A percentile compares a stretch with the other conserved stretches of the same genome.
These are phyloP conservation scores for Siniperca chuatsi DNA, from an alignment of 2,113 vertebrate species.

Conservation along the genomic window DNA sequence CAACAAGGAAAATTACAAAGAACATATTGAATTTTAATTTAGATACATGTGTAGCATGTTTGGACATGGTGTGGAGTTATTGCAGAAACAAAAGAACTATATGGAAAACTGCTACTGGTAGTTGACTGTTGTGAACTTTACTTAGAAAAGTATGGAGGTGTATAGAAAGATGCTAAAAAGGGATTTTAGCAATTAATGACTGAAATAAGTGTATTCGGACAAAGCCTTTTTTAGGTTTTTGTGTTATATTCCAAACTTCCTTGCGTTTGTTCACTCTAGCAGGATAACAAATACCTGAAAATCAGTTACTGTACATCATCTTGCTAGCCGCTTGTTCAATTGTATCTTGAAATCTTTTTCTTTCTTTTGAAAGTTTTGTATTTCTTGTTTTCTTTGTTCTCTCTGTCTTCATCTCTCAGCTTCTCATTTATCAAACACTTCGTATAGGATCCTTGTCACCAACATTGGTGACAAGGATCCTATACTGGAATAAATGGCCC, in stretches of 20 bases:
- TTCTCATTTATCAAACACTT: slow-evolving; percentile 58
- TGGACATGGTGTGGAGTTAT: neutral
- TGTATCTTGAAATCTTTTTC: neutral
- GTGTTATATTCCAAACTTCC: neutral
- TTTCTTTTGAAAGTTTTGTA: neutral
- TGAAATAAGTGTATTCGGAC: neutral
- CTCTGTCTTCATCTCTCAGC: slow-evolving; percentile 39
- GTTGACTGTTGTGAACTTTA: neutral
- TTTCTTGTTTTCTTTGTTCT: slow-evolving; percentile 7
- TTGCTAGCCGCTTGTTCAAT: neutral
- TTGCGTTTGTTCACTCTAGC: neutral
- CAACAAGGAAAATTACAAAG: no score
- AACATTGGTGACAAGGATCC: slow-evolving; percentile 54
- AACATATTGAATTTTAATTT: neutral
- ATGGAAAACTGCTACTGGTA: neutral
- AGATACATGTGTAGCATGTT: neutral
- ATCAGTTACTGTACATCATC: neutral
- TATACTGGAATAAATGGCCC: slow-evolving; percentile 69
- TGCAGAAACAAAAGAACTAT: neutral
- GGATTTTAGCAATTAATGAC: neutral
- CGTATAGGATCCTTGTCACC: no score
- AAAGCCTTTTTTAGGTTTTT: neutral
- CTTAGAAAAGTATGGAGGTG: neutral
- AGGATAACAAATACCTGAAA: neutral
- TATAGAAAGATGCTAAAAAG: neutral